These are phyloP conservation scores for Sebastes hopkinsi DNA, from an alignment of 2,797 vertebrate genomes.

Conservation along the genomic window DNA sequence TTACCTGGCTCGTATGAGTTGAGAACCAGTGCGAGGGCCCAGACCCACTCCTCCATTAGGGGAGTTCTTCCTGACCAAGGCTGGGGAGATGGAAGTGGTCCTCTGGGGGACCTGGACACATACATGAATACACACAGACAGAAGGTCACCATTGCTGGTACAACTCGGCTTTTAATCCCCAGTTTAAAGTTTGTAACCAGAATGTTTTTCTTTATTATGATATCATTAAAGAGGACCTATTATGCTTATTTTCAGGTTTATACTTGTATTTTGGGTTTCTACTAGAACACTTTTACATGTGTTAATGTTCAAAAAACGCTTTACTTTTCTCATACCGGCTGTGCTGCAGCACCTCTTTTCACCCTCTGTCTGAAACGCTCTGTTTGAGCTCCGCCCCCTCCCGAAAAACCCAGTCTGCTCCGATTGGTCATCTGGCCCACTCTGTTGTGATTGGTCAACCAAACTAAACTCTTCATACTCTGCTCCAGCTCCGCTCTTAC, in stretches of 20 bases:
- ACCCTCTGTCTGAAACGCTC: no score
- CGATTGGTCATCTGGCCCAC: no score
- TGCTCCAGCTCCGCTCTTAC: no score
- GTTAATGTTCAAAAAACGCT: no score
- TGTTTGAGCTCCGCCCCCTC: no score
- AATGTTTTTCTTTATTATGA: background rate
- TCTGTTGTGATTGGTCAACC: no score
- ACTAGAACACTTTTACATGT: no score
- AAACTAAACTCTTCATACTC: no score
- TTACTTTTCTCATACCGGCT: no score
- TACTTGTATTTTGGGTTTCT: no score
- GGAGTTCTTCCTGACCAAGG: slow-evolving; percentile 94
- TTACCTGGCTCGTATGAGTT: slow-evolving; percentile 92
- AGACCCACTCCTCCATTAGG: slow-evolving; percentile 89
- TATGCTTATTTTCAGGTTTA: background rate
- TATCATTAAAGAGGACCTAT: background rate
- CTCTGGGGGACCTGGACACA: slow-evolving; percentile 89
- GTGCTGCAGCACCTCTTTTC: no score
- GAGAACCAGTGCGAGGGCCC: slow-evolving; percentile 86
- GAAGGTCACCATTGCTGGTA: background rate
- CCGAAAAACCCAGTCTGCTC: no score
- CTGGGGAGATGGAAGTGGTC: slow-evolving; percentile 96
- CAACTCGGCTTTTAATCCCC: background rate
- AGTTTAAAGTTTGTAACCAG: background rate
- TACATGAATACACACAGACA: slow-evolving; percentile 12